A percentile compares a stretch with the other conserved stretches of the same genome.
phyloP scores from a whole-genome alignment of 2,113 vertebrate species.

The Tautogolabrus adspersus region DNA sequence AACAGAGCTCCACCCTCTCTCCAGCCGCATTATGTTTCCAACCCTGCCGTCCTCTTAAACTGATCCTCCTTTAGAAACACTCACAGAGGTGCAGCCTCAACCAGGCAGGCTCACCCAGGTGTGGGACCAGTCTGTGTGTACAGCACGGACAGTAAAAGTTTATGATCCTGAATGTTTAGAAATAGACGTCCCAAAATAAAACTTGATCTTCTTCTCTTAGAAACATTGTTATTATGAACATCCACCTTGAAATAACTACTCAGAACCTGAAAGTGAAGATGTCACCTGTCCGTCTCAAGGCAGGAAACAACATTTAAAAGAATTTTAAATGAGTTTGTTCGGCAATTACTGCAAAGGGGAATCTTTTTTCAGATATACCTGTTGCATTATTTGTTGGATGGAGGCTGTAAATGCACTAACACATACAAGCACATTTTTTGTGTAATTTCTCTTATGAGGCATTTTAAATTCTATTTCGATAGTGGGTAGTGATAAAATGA shows the following conservation, averaged over 20 bases:
- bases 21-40: constrained; percentile 8
- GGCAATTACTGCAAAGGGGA: too few relatives aligned
- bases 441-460: neutral
- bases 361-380: too few relatives aligned
- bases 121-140: constrained; percentile 13
- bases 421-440: neutral
- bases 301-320: neutral
- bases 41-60: constrained; percentile 4
- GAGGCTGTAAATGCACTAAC: neutral
- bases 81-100: constrained; percentile 13
- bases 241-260: neutral
- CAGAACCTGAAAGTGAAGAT: constrained; percentile 5
- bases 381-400: neutral
- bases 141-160: constrained; percentile 2
- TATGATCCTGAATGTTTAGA: constrained; percentile 10
- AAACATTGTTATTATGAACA: constrained; percentile 14
- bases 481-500: neutral
- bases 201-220: constrained; percentile 4
- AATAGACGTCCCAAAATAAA: constrained; percentile 15
- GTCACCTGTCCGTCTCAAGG: neutral
- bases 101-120: constrained; percentile 39
- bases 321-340: too few relatives aligned
- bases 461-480: neutral
- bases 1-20: constrained; percentile 20
- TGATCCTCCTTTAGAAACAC: constrained; percentile 27